Evolutionary conservation across 1,140 invertebrate species (phyloP), one percentile per base, ranked within the genome.

Genomic region (Bactericera cockerelli): DNA sequence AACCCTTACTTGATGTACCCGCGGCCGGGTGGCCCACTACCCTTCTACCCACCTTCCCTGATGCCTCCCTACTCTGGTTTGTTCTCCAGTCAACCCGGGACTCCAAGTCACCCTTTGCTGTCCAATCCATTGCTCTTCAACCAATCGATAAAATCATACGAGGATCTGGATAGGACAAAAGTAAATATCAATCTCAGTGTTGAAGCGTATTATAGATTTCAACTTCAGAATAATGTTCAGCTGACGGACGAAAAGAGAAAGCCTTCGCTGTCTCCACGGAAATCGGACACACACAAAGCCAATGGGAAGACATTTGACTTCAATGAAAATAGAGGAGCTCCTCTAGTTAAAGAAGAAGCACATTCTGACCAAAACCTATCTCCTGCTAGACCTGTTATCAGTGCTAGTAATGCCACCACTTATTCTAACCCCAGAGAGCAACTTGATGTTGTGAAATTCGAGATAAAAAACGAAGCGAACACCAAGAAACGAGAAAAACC

Each of bases 1-100:
- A 83, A 80, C 65, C 83, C 83, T 0, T 84, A 86, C 65, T 74
- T 83, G 4, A 77, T 86, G 65, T 87, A 84, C 62, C 71, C 77
- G 6, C 70, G 78, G 59, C 70, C 72, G 2, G 70, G 72, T 13
- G 61, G 61, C 22, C 72, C 71, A 26, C 72, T 81, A 38, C 76
- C 78, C 1, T 75, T 85, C 25, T 77, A 81, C 6, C 82, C 81
- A 49, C 70, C 77, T 3, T 74, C 77, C 13, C 74, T 79, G 16
- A 77, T 81, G 57, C 70, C 78, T n/a, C 76, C 77, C 26, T 78
- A 79, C 14, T 77, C 79, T 6, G 73, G 78, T 1, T 65, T 83
- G 0, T 80, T 82, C 55, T 76, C 75, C 11, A 49, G 2, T 54
- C 58, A 0, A n/a, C 69, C 75, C 24, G 69, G 61, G 33, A 65